Conservation (phyloP, 2,797 vertebrate species). For the Crypturellus tataupa region DNA sequence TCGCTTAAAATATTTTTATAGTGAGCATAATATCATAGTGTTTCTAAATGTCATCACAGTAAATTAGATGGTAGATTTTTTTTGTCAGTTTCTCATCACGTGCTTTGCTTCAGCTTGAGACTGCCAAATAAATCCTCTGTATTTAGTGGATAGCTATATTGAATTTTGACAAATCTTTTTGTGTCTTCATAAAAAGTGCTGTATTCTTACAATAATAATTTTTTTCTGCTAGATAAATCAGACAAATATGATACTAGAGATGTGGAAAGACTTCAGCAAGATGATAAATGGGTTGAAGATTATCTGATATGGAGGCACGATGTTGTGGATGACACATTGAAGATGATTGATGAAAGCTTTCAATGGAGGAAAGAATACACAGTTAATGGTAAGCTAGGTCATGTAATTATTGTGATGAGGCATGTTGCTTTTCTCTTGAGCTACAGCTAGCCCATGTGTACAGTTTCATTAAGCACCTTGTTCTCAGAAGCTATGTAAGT, state of each 20-base stretch:
- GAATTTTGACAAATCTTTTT: neutral
- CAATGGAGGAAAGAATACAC: constrained; percentile 94
- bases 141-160: neutral
- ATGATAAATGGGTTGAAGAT: constrained; percentile 87
- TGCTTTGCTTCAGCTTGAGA: neutral
- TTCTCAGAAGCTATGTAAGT: neutral
- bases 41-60: neutral
- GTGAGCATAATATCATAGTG: neutral
- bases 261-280: constrained; percentile 89
- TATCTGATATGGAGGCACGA: constrained; percentile 90
- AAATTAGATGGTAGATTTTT: neutral
- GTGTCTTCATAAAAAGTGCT: neutral
- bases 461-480: neutral
- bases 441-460: neutral
- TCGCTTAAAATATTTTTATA: neutral
- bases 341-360: constrained; percentile 98
- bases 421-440: neutral
- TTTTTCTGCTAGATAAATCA: constrained; percentile 82
- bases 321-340: constrained; percentile 90
- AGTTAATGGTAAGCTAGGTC: constrained; percentile 88
- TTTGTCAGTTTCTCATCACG: neutral
- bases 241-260: constrained; percentile 95
- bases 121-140: neutral
- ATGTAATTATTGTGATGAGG: neutral
- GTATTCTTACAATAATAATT: neutral